These are phyloP conservation scores for Pharmacophagus antenor DNA, from an alignment of 2,888 invertebrate genomes.

Conservation along the genomic window DNA sequence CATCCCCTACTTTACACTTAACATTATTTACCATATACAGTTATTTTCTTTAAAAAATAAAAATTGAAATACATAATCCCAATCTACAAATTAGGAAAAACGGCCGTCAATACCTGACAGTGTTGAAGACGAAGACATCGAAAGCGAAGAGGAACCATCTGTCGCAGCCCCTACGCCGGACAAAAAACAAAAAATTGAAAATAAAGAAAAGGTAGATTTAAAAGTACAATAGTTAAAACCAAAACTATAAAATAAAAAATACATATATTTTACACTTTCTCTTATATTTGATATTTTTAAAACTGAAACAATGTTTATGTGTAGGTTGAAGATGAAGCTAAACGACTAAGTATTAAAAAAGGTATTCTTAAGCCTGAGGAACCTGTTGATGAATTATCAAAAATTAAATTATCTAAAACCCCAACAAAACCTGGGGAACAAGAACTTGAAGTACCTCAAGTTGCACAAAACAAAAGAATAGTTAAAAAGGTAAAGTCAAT, in stretches of 20 bases:
- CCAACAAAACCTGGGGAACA: slow-evolving; percentile 63
- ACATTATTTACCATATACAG: slow-evolving; percentile 34
- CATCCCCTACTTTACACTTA: slow-evolving; percentile 46
- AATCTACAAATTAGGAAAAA: slow-evolving; percentile 57
- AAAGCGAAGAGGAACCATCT: slow-evolving; percentile 69
- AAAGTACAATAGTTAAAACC: slow-evolving; percentile 7
- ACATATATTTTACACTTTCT: not conserved
- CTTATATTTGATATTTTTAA: not conserved
- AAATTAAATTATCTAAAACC: slow-evolving; percentile 65
- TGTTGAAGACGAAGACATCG: slow-evolving; percentile 66
- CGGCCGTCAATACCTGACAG: slow-evolving; percentile 70
- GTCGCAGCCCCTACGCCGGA: slow-evolving; percentile 59
- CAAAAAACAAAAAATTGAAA: slow-evolving; percentile 60
- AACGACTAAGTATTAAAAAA: slow-evolving; percentile 66
- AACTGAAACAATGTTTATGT: slow-evolving; percentile 4
- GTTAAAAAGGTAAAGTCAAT: slow-evolving; percentile 61
- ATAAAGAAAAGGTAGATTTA: slow-evolving; percentile 53
- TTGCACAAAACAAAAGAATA: slow-evolving; percentile 62
- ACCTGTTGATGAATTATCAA: slow-evolving; percentile 67
- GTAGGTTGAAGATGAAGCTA: slow-evolving; percentile 66
- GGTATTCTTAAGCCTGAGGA: slow-evolving; percentile 67
- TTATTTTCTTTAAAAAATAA: slow-evolving; percentile 7
- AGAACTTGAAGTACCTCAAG: slow-evolving; percentile 62
- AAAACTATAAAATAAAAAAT: not conserved
- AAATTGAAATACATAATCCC: slow-evolving; percentile 23